Evolutionary conservation across 2,113 vertebrate species (phyloP).

Genomic region (Dasyornis broadbenti): DNA sequence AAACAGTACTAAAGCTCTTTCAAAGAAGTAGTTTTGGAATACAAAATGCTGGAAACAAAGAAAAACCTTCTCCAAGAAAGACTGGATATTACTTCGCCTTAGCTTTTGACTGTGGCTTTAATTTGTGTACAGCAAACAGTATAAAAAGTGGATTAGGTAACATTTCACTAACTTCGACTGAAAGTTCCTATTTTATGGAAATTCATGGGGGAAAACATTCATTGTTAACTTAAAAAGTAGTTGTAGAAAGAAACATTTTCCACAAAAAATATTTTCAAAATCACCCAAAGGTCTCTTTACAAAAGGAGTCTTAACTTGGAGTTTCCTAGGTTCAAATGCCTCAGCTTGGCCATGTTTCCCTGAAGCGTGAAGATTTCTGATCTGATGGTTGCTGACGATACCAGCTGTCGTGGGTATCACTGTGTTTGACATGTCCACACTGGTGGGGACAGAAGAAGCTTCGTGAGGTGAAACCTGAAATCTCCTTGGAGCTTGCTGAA

Average conservation of each 20-base stretch:
- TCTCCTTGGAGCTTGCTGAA: neutral
- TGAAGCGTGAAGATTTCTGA: neutral
- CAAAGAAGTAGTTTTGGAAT: neutral
- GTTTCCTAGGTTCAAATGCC: neutral
- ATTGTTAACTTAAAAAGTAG: neutral
- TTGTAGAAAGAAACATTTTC: neutral
- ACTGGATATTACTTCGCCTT: neutral
- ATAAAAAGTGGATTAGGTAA: neutral
- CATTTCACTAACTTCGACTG: neutral
- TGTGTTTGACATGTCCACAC: neutral
- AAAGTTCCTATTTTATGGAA: neutral
- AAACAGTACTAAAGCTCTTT: neutral
- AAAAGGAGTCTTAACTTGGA: neutral
- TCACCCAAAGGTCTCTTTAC: neutral
- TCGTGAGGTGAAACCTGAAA: neutral
- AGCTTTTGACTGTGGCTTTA: neutral
- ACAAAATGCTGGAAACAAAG: neutral
- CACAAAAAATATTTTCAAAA: neutral
- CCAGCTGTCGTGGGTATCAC: neutral
- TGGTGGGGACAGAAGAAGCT: neutral
- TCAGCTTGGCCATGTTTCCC: neutral
- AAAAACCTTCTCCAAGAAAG: neutral
- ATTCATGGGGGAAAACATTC: neutral
- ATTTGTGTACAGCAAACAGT: neutral
- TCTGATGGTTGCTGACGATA: no score